Percentiles rank a stretch among this genome's conserved stretches.
Evolutionary conservation across 2,888 invertebrate species (phyloP).

Genomic region (Iselma pallidipennis): DNA sequence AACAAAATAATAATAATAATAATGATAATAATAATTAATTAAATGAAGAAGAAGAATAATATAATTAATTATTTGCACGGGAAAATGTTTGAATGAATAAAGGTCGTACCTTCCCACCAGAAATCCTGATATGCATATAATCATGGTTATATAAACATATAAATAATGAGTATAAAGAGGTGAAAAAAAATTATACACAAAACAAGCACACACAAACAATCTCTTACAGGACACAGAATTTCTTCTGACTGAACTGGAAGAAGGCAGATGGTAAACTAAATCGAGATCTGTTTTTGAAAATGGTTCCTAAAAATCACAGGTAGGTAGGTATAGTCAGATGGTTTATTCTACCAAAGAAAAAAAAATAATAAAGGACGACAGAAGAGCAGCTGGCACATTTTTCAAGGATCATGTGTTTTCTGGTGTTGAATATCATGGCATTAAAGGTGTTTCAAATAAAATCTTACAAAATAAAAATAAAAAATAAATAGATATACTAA

Average conservation of each 20-base stretch:
- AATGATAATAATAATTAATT: not conserved
- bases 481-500: too few relatives aligned
- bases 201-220: conserved; percentile 27
- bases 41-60: conserved; percentile 5
- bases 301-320: conserved; percentile 50
- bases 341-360: conserved; percentile 27
- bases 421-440: conserved; percentile 1
- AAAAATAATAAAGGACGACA: conserved; percentile 27
- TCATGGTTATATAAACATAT: conserved; percentile 52
- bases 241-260: conserved; percentile 28
- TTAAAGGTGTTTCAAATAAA: not conserved
- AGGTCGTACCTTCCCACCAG: conserved; percentile 59
- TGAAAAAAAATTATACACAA: conserved; percentile 31
- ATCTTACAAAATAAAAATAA: conserved; percentile 1
- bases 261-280: conserved; percentile 52
- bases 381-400: conserved; percentile 38
- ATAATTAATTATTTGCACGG: not conserved
- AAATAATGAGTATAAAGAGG: too few relatives aligned
- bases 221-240: conserved; percentile 1
- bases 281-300: conserved; percentile 36
- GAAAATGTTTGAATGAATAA: not conserved
- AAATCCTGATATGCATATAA: conserved; percentile 66
- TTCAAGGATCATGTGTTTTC: conserved; percentile 31
- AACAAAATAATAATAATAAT: too few relatives aligned
- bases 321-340: conserved; percentile 33